These are phyloP conservation scores for Syngnathus typhle DNA, from an alignment of 2,113 vertebrate genomes.

Conservation along the genomic window DNA sequence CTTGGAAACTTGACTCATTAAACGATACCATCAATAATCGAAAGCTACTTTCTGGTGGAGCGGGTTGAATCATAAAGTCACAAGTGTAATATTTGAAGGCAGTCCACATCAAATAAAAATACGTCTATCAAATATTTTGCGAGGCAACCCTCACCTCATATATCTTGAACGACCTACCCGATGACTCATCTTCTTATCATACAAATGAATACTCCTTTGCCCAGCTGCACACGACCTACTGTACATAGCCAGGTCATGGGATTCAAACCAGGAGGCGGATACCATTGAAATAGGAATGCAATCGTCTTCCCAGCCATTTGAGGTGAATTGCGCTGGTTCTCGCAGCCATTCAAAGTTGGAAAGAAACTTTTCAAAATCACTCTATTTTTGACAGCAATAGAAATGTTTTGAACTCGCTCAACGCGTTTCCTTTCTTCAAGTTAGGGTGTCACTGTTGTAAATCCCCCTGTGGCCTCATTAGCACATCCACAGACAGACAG, in stretches of 20 bases:
- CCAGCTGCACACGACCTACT: not conserved
- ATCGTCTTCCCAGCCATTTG: not conserved
- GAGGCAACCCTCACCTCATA: not conserved
- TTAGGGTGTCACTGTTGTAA: slow-evolving; percentile 23
- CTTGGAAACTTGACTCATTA: not conserved
- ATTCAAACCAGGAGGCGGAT: not conserved
- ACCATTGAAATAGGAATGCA: too few species aligned
- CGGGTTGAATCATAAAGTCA: slow-evolving; percentile 13
- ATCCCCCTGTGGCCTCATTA: slow-evolving; percentile 73
- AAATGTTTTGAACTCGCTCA: slow-evolving; percentile 6
- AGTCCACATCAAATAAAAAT: not conserved
- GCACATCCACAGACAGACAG: slow-evolving; percentile 32
- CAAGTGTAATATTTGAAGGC: slow-evolving; percentile 9
- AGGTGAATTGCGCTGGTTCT: too few species aligned
- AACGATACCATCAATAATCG: not conserved
- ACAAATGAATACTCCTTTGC: slow-evolving; percentile 11
- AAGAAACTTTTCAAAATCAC: not conserved
- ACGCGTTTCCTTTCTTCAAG: slow-evolving; percentile 14
- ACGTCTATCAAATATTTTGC: slow-evolving; percentile 16
- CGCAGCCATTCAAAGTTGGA: not conserved
- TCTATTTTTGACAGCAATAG: not conserved
- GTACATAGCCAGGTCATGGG: not conserved
- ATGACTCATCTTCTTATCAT: slow-evolving; percentile 5
- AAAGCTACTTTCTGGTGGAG: not conserved
- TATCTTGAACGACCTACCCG: slow-evolving; percentile 5